A percentile compares a stretch with the other conserved stretches of the same genome.
phyloP scores from a whole-genome alignment of 2,888 invertebrate genomes.

The Antitype chi region DNA sequence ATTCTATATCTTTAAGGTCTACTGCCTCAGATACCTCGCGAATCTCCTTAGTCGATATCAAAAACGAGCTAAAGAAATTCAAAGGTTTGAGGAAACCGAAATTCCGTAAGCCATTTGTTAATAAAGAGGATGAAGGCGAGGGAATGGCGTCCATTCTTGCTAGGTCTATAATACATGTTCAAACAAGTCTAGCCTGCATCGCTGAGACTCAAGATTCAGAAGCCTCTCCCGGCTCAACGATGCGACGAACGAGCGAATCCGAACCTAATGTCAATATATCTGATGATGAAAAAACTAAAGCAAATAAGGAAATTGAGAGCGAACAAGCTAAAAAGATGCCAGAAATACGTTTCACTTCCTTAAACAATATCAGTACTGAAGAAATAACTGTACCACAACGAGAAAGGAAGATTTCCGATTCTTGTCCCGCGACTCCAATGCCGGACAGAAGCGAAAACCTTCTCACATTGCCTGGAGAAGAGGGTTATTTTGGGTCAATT shows the following conservation, averaged over 20 bases:
- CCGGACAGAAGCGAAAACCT: slow-evolving; percentile 81
- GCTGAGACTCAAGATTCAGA: slow-evolving; percentile 90
- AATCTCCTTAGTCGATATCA: slow-evolving; percentile 84
- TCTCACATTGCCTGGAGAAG: slow-evolving; percentile 82
- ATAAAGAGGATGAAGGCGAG: slow-evolving; percentile 87
- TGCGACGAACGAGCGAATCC: slow-evolving; percentile 85
- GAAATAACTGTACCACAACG: slow-evolving; percentile 61
- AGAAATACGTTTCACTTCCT: slow-evolving; percentile 82
- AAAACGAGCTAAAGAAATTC: slow-evolving; percentile 85
- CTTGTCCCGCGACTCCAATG: slow-evolving; percentile 86
- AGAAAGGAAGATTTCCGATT: slow-evolving; percentile 83
- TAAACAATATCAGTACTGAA: slow-evolving; percentile 81
- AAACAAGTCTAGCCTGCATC: slow-evolving; percentile 91
- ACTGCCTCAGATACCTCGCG: slow-evolving; percentile 88
- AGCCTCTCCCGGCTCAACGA: slow-evolving; percentile 82
- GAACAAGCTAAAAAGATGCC: slow-evolving; percentile 71
- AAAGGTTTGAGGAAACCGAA: slow-evolving; percentile 85
- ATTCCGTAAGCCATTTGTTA: slow-evolving; percentile 78
- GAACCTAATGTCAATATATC: slow-evolving; percentile 79
- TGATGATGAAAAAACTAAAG: slow-evolving; percentile 75
- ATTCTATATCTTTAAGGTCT: slow-evolving; percentile 89
- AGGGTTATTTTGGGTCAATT: slow-evolving; percentile 83
- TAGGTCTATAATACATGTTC: slow-evolving; percentile 91
- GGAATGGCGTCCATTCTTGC: slow-evolving; percentile 93
- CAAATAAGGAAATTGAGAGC: slow-evolving; percentile 53